phyloP scores from a whole-genome alignment of 2,888 invertebrate genomes.

The Orchesella flavescens region DNA sequence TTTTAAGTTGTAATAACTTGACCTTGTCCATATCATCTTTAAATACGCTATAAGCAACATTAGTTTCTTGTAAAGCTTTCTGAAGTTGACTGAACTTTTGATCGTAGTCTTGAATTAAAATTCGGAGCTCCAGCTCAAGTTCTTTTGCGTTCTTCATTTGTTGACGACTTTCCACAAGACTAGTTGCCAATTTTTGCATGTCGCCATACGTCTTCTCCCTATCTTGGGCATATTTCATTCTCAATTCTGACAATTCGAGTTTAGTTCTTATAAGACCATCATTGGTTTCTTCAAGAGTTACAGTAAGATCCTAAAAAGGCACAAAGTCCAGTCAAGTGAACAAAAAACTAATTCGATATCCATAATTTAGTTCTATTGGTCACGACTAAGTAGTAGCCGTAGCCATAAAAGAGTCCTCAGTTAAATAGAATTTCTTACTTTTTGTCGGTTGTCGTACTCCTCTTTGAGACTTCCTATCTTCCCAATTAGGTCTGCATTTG shows the following conservation, averaged over 20 bases:
- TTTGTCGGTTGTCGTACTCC: constrained; percentile 66
- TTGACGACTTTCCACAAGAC: constrained; percentile 62
- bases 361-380: background rate
- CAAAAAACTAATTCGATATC: too few relatives aligned
- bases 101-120: constrained; percentile 69
- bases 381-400: too few relatives aligned
- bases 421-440: constrained; percentile 51
- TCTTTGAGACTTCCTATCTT: constrained; percentile 65
- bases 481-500: constrained; percentile 66
- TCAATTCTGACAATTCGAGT: constrained; percentile 65
- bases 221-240: constrained; percentile 67
- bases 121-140: constrained; percentile 66
- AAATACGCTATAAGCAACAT: constrained; percentile 67
- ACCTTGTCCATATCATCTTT: constrained; percentile 71
- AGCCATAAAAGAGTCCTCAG: background rate
- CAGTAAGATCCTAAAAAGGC: constrained; percentile 43
- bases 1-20: background rate
- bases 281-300: constrained; percentile 63
- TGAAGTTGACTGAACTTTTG: constrained; percentile 69
- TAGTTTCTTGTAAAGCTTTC: constrained; percentile 64
- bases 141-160: constrained; percentile 71
- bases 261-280: constrained; percentile 64
- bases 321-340: background rate
- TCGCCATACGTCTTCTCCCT: constrained; percentile 68
- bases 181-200: constrained; percentile 69